A percentile compares a stretch with the other conserved stretches of the same genome.
Evolutionary conservation across 2,113 vertebrate species (phyloP).

Genomic region (Prolemur simus): DNA sequence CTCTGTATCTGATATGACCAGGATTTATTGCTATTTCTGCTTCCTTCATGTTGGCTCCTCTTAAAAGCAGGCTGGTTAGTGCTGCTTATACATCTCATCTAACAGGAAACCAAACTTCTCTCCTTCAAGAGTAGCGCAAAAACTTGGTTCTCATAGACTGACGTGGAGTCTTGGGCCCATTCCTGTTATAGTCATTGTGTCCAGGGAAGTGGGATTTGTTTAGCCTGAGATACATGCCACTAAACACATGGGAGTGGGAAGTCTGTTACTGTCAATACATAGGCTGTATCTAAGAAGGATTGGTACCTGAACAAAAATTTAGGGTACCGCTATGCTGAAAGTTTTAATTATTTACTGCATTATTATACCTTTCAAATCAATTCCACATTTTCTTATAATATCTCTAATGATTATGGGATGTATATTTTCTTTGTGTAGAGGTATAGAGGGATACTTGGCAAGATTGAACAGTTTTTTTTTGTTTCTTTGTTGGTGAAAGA

Average conservation of each 20-base stretch:
- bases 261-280: background rate
- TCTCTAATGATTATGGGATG: background rate
- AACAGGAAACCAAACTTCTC: background rate
- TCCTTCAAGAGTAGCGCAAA: background rate
- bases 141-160: background rate
- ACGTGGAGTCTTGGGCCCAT: background rate
- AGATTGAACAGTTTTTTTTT: background rate
- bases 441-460: background rate
- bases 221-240: background rate
- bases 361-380: background rate
- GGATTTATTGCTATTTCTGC: conserved; percentile 36
- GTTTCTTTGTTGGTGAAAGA: background rate
- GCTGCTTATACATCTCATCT: background rate
- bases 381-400: background rate
- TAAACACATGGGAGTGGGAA: background rate
- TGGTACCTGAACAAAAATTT: background rate
- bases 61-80: background rate
- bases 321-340: background rate
- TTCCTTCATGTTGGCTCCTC: background rate
- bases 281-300: background rate
- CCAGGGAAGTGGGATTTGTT: background rate
- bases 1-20: background rate
- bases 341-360: background rate
- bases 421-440: background rate
- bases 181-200: background rate